Base-by-base conservation (phyloP, 2,888 invertebrate genomes). In the Dicyrtomina minuta region DNA sequence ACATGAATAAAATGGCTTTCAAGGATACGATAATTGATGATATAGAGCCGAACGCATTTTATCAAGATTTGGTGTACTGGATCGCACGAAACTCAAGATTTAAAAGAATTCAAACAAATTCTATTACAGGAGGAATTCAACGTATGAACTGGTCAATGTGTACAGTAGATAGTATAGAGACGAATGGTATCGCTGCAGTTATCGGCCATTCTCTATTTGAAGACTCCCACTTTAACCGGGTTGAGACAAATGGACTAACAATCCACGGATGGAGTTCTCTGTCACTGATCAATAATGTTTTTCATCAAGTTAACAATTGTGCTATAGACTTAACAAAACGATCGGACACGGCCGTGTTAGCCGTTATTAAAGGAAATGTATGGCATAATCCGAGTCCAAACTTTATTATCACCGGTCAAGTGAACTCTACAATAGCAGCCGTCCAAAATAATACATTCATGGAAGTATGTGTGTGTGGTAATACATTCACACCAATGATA, bases 241-340 rank as follows among this genome's bases (percentile, higher is more conserved):
- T 90, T 46, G 83, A 84, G 66, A 82, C 84, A 12, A 83, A 83
- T 67, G 88, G 88, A n/a, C 85, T 90, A 67, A 84, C 84, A 26
- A 81, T 91, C n/a, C 84, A 86, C 44, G 85, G 87, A 10, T 89
- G 88, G 87, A 88, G 87, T 79, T 85, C 83, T 77, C 83, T 90
- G 33, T 81, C 82, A 58, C 85, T 90, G 78, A 86, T 87, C 75
- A 83, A 86, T 77, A 90, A 90, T 80, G 84, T 86, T 12, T 89
- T 91, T 79, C 84, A 85, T 61, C 82, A 83, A 51, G 80, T 90
- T 24, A 84, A 85, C 27, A 76, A 83, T 1, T 82, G 86, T 71
- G 87, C 87, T 8, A 86, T 88, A 41, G 76, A 78, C 59, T 64
- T 78, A 59, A 75, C 81, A 43, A 70, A 73, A 46, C 62, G 67